These are phyloP conservation scores for Anas platyrhynchos DNA, from an alignment of 2,113 vertebrate species.

Conservation along the genomic window DNA sequence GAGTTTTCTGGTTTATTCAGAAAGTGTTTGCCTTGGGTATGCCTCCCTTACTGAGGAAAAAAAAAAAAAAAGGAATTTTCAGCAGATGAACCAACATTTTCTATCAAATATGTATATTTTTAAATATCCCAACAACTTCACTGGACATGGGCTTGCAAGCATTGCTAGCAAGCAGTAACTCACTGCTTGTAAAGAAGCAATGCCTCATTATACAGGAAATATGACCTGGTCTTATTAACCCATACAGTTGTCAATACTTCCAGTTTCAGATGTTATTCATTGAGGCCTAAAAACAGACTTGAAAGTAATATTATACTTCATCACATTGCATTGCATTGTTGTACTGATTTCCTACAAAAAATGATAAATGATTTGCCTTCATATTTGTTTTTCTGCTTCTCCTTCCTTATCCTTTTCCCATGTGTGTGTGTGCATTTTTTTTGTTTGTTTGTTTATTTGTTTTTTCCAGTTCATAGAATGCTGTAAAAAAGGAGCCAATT, in stretches of 20 bases:
- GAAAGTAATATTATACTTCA: not conserved
- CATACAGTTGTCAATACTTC: not conserved
- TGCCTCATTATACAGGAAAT: not conserved
- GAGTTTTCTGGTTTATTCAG: not conserved
- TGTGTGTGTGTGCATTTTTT: not conserved
- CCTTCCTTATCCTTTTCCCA: not conserved
- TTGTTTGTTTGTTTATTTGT: not conserved
- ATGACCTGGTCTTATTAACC: not conserved
- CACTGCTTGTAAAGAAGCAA: not conserved
- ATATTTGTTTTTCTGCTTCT: not conserved
- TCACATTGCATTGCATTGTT: not conserved
- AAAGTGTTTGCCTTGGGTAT: not conserved
- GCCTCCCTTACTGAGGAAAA: not conserved
- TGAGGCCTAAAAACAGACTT: not conserved
- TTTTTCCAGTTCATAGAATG: slow-evolving; percentile 86
- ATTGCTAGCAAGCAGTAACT: not conserved
- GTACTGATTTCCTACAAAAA: not conserved
- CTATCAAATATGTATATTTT: not conserved
- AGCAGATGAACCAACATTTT: not conserved
- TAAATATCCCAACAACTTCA: not conserved
- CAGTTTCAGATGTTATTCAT: not conserved
- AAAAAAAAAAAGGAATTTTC: not conserved
- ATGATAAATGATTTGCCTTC: not conserved
- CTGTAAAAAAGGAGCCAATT: slow-evolving; percentile 86
- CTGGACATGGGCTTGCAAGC: not conserved